These are phyloP conservation scores for Apogon hyalosoma DNA, from an alignment of 2,797 vertebrate genomes.

Conservation along the genomic window DNA sequence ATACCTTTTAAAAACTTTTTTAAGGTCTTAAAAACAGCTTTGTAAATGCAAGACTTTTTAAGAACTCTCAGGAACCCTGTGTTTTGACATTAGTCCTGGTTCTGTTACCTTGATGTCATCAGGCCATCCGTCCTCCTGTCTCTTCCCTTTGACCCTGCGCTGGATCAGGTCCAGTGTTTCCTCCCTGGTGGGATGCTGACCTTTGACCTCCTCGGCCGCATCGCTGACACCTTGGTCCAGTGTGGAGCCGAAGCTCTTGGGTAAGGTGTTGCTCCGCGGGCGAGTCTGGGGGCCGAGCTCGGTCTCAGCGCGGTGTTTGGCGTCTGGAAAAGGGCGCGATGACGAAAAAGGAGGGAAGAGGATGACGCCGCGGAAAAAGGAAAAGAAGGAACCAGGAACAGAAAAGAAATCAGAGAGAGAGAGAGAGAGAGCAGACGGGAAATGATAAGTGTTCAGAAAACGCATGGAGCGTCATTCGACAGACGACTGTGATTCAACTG, in stretches of 20 bases:
- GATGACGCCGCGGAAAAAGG: not conserved
- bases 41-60: no score
- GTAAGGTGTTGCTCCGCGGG: constrained; percentile 96
- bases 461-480: constrained; percentile 10
- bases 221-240: constrained; percentile 89
- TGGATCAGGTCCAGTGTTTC: constrained; percentile 94
- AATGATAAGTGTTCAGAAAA: not conserved
- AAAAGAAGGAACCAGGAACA: not conserved
- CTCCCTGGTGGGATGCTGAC: constrained; percentile 87
- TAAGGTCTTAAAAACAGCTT: no score
- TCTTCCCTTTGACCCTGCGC: constrained; percentile 89
- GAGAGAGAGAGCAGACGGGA: not conserved
- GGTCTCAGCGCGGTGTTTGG: constrained; percentile 92
- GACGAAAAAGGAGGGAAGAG: not conserved
- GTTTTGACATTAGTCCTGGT: not conserved
- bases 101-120: constrained; percentile 92
- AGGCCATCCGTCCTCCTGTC: constrained; percentile 92
- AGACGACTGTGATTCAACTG: constrained; percentile 15
- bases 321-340: constrained; percentile 79
- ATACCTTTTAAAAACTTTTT: no score
- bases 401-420: not conserved
- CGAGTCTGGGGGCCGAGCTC: constrained; percentile 92
- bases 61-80: not conserved
- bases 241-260: constrained; percentile 97
- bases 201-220: constrained; percentile 77